Evolutionary conservation across 2,113 vertebrate species (phyloP).

Genomic region (Syngnathus scovelli): DNA sequence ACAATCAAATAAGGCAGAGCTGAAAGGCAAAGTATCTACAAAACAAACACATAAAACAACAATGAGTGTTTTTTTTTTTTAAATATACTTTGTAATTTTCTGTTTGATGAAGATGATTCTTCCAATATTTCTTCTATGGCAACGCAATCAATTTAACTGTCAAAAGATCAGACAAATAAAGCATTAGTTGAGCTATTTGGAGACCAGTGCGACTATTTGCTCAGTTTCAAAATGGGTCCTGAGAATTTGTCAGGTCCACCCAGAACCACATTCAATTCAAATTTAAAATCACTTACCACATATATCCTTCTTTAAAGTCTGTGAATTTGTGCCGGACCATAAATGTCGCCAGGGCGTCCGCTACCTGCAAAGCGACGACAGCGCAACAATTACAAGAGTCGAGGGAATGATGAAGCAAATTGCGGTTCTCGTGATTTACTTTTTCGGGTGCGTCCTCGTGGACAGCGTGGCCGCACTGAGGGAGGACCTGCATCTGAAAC

Average conservation of each 20-base stretch:
- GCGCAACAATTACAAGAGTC: not conserved
- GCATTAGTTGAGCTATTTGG: not conserved
- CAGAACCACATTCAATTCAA: not conserved
- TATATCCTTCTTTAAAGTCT: constrained; percentile 89
- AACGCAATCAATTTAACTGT: constrained; percentile 57
- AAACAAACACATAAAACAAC: constrained; percentile 22
- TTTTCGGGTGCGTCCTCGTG: constrained; percentile 97
- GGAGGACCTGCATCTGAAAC: constrained; percentile 98
- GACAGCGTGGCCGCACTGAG: constrained; percentile 97
- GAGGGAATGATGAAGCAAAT: not conserved
- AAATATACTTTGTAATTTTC: constrained; percentile 29
- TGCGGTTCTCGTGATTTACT: constrained; percentile 61
- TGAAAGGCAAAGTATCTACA: constrained; percentile 55
- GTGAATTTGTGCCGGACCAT: constrained; percentile 96
- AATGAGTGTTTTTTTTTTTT: constrained; percentile 20
- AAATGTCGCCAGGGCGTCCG: constrained; percentile 92
- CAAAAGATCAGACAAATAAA: constrained; percentile 10
- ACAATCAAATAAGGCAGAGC: constrained; percentile 62
- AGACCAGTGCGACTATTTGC: not conserved
- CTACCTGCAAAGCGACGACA: constrained; percentile 72
- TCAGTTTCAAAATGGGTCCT: not conserved
- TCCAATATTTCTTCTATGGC: constrained; percentile 39
- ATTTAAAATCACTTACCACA: constrained; percentile 77
- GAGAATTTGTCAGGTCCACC: not conserved
- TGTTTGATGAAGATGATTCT: constrained; percentile 43